These are phyloP conservation scores for Digitonthophagus gazella DNA, from an alignment of 2,888 invertebrate species.

Conservation along the genomic window DNA sequence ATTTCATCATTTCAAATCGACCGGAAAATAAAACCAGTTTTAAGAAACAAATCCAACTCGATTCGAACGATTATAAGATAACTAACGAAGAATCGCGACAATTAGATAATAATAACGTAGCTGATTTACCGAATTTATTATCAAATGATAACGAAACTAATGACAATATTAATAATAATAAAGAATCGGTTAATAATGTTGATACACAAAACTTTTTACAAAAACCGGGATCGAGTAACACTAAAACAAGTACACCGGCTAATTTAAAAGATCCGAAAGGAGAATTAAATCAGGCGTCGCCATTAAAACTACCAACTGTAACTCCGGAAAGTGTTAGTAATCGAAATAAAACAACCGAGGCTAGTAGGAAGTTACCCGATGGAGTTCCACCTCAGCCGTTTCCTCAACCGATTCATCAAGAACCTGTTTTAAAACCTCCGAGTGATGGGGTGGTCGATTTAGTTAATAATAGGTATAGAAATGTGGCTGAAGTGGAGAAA, in stretches of 20 bases:
- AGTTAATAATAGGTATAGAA: slow-evolving; percentile 27
- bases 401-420: slow-evolving; percentile 34
- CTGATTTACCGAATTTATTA: slow-evolving; percentile 25
- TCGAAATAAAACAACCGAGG: slow-evolving; percentile 27
- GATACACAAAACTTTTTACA: slow-evolving; percentile 33
- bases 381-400: slow-evolving; percentile 40
- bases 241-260: slow-evolving; percentile 22
- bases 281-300: slow-evolving; percentile 41
- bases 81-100: slow-evolving; percentile 16
- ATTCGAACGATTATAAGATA: slow-evolving; percentile 19
- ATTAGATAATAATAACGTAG: slow-evolving; percentile 25
- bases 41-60: neutral
- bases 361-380: slow-evolving; percentile 35
- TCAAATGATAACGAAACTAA: slow-evolving; percentile 23
- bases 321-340: slow-evolving; percentile 34
- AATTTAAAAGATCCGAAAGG: slow-evolving; percentile 38
- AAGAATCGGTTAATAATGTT: slow-evolving; percentile 19
- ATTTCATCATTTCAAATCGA: neutral
- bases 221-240: slow-evolving; percentile 34
- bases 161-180: slow-evolving; percentile 5
- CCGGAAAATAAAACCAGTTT: neutral
- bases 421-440: slow-evolving; percentile 23
- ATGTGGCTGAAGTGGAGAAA: slow-evolving; percentile 43
- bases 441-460: slow-evolving; percentile 24
- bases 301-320: slow-evolving; percentile 42